Evolutionary conservation across 2,888 invertebrate species (phyloP), one percentile per base, ranked within the genome.

Genomic region (Coleophora deauratella): DNA sequence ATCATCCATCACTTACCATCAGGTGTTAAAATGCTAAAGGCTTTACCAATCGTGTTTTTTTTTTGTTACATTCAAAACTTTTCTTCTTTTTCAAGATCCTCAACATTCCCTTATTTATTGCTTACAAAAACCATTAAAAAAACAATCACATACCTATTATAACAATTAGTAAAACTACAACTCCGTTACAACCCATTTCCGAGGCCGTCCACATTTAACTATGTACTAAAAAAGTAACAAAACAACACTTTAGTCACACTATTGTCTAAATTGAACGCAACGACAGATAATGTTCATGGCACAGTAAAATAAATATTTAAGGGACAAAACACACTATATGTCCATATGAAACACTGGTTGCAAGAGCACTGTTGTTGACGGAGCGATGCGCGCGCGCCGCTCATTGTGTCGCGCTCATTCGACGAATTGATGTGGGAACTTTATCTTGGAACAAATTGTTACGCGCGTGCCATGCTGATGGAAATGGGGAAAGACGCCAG

Each of bases 141-240:
- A 40, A 14, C 3, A 39, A 40, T 42, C 14, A 46, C 47, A 53
- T 51, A 60, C 62, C 62, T 27, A 60, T 42, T 43, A 59, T 50
- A 50, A 56, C 41, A 35, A 49, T 51, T 33, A 53, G 45, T 33
- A 49, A 27, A 10, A 44, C 13, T 10, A 52, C 44, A 40, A 46
- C 43, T 9, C 45, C 34, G 40, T 39, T 44, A 43, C 40, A 50
- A 49, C 43, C 49, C 51, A 51, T 51, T 42, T 46, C 46, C 42
- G 45, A 36, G 33, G 47, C 44, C 50, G 47, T 51, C 14, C 30
- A n/a, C 14, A 28, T 12, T 13, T 13, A 35, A 35, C 15, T 31
- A 37, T 42, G 50, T 30, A 27, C 8, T n/a, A 7, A 37, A 45
- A 47, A 41, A 33, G 53, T 54, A 51, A 21, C 21, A 21, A 21